phyloP scores from a whole-genome alignment of 1,140 invertebrate genomes.

The Lepidotrigona ventralis region DNA sequence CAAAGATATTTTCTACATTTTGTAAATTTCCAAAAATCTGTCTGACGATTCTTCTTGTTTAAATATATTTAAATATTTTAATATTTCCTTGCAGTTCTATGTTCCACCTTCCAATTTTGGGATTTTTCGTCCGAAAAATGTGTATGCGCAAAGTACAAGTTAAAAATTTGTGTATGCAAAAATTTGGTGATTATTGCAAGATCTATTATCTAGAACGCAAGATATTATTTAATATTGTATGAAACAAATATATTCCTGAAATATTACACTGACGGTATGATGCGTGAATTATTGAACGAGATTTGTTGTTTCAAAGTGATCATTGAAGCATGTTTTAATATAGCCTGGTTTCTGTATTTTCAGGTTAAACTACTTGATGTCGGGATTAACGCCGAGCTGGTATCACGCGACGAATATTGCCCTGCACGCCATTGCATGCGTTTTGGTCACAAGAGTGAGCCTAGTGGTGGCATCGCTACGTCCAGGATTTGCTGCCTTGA shows the following conservation, averaged over 20 bases:
- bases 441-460: constrained; percentile 86
- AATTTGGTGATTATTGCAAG: no score
- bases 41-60: not conserved
- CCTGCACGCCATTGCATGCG: constrained; percentile 86
- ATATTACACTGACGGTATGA: no score
- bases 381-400: constrained; percentile 85
- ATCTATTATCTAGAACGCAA: no score
- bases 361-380: constrained; percentile 86
- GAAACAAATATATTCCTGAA: not conserved
- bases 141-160: no score
- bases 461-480: constrained; percentile 83
- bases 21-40: not conserved
- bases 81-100: not conserved
- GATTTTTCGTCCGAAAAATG: no score
- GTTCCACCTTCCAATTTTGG: not conserved
- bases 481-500: constrained; percentile 84
- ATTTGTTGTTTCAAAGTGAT: not conserved
- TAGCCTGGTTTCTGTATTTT: constrained; percentile 66
- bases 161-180: no score
- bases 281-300: not conserved
- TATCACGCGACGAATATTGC: constrained; percentile 88
- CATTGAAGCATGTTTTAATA: not conserved
- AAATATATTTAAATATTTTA: no score
- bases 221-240: no score
- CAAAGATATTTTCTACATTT: not conserved